Conservation (phyloP, 2,888 invertebrate species). For the Cephus pulcher region DNA sequence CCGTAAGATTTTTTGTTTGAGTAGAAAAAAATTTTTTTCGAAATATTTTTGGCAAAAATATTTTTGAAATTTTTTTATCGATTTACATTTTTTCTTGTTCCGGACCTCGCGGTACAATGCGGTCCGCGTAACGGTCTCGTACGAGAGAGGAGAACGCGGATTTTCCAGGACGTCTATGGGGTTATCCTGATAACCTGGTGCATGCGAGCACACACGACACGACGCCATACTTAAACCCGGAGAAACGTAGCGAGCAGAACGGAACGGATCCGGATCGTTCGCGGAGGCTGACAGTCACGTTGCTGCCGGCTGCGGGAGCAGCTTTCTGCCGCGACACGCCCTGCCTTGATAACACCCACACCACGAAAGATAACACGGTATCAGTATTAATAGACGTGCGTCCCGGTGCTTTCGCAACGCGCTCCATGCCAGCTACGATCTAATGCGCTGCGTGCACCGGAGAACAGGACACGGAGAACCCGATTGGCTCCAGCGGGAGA, state of each 20-base stretch:
- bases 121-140: neutral
- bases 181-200: constrained; percentile 37
- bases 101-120: neutral
- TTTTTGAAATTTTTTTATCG: neutral
- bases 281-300: constrained; percentile 54
- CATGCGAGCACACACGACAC: neutral
- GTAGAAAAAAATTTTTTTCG: no score
- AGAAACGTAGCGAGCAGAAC: constrained; percentile 23
- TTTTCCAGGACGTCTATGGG: constrained; percentile 11
- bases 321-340: constrained; percentile 63
- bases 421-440: constrained; percentile 1
- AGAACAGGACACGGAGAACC: constrained; percentile 28
- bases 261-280: constrained; percentile 49
- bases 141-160: neutral
- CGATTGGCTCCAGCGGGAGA: constrained; percentile 16
- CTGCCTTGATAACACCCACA: constrained; percentile 66
- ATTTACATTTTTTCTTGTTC: neutral
- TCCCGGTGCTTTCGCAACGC: constrained; percentile 47
- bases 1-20: neutral
- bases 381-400: constrained; percentile 60
- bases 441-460: constrained; percentile 7
- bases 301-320: constrained; percentile 33
- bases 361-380: constrained; percentile 54
- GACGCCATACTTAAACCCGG: constrained; percentile 14
- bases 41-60: neutral